Conservation (phyloP, 2,797 vertebrate species). For the Nasua narica region DNA sequence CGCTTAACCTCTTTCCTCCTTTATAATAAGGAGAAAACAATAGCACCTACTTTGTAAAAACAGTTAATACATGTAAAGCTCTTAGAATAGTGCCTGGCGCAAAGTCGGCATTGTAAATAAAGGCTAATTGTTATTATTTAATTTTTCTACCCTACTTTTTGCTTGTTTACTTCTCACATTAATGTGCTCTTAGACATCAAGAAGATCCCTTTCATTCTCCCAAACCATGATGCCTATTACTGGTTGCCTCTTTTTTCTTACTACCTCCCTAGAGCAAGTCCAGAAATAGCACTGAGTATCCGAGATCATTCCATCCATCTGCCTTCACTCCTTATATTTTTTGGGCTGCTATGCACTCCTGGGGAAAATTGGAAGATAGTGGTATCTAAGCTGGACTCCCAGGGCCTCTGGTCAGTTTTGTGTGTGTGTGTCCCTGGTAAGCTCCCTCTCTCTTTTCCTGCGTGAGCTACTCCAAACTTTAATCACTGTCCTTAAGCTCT, state of each 20-base stretch:
- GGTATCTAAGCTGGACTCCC: background rate
- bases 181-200: background rate
- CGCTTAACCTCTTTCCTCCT: background rate
- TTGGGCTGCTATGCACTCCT: background rate
- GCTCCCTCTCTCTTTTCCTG: background rate
- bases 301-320: background rate
- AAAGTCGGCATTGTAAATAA: background rate
- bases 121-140: background rate
- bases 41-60: background rate
- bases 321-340: background rate
- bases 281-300: background rate
- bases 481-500: background rate
- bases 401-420: background rate
- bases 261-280: background rate
- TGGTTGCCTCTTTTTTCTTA: background rate
- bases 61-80: background rate
- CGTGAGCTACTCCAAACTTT: background rate
- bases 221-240: background rate
- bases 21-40: constrained; percentile 20
- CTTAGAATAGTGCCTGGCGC: background rate
- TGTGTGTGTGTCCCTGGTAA: background rate
- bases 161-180: background rate
- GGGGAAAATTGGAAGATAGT: background rate
- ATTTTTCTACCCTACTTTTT: background rate
- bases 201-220: background rate